Conservation (phyloP, 2,797 vertebrate genomes). For the Coccyzus lansbergi region DNA sequence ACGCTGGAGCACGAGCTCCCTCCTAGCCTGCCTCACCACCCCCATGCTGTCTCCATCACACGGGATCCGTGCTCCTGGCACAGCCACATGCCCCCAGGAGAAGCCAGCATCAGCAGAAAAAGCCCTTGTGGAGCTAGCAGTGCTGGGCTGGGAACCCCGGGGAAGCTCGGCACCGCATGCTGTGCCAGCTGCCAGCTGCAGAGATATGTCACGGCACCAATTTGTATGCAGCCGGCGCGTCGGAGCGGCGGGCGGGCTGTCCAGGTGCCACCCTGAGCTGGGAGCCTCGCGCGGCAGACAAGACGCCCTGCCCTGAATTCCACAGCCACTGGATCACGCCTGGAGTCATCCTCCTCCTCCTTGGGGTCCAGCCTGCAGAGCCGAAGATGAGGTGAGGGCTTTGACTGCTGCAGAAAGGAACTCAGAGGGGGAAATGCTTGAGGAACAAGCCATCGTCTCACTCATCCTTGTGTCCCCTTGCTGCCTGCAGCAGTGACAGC, state of each 20-base stretch:
- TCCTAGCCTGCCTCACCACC: background rate
- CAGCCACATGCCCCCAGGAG: background rate
- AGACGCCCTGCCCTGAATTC: background rate
- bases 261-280: background rate
- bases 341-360: fast-evolving
- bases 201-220: background rate
- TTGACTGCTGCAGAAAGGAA: fast-evolving
- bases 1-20: background rate
- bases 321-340: background rate
- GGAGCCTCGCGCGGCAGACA: fast-evolving
- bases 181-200: conserved; percentile 27
- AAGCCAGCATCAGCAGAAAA: background rate
- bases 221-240: background rate
- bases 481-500: background rate
- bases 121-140: background rate
- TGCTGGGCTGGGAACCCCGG: background rate
- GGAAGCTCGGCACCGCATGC: background rate
- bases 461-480: fast-evolving
- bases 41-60: background rate
- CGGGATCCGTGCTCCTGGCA: background rate
- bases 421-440: fast-evolving
- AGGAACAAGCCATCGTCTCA: background rate
- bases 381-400: background rate
- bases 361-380: fast-evolving
- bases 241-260: background rate